Base-by-base conservation (phyloP, 2,797 vertebrate genomes). In the Acropternis orthonyx region DNA sequence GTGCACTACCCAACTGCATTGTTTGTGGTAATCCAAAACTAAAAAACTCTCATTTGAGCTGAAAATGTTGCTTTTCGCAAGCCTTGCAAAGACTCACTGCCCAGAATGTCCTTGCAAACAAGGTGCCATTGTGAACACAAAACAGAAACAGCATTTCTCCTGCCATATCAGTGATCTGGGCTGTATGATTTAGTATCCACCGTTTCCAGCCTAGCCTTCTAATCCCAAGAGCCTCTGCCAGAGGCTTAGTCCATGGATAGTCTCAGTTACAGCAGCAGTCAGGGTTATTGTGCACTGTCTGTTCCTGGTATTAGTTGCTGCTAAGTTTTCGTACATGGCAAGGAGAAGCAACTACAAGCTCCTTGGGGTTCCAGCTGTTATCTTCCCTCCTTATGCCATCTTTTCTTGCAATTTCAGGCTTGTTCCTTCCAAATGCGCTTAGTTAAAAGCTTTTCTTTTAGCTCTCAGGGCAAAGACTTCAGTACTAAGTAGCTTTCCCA, bases 331-430 rank as follows among this genome's bases (percentile, higher is more conserved):
- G 82, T 61, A 77, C 48, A 54, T 0, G 17, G 52, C 59, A 65
- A 95, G 41, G 1, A 88, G 67, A 93, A 92, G 88, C 37, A 88
- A 37, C 44, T 73, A 67, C 94, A 96, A 95, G 88, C 95, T 97
- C 83, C 89, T 94, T 85, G 84, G 83, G 48, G 56, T 68, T 90
- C 87, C 96, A 96, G 85, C 91, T 97, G 95, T 95, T 88, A 94
- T 88, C 80, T 91, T 88, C 46, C n/a, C 46, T 94, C 75, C 84
- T 93, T 55, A 78, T 73, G 89, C 88, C 84, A 95, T 96, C 65
- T 51, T 62, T 90, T 88, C 78, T 77, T 90, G 89, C 92, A 85
- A 82, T 96, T 96, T 85, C 83, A 85, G 92, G 85, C 92, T 94
- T 36, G 61, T 14, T 88, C 65, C 37, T 77, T 85, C 77, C 89